Conservation (phyloP, 2,113 vertebrate genomes). For the Rhinopomastus cyanomelas region DNA sequence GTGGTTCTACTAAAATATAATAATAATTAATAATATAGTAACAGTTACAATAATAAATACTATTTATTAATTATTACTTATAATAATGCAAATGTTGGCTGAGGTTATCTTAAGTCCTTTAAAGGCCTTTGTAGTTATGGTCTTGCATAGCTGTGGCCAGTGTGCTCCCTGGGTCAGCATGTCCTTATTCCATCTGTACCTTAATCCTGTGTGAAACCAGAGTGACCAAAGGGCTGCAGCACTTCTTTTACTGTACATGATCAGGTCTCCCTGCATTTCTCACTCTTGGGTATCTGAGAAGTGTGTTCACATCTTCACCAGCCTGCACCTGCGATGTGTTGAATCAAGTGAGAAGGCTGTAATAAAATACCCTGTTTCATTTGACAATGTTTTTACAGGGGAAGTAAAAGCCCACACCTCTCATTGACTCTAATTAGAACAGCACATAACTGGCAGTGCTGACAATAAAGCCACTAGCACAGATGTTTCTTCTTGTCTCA, state of each 20-base stretch:
- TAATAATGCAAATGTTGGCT: neutral
- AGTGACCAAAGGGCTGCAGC: neutral
- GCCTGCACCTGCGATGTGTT: neutral
- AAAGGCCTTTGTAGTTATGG: neutral
- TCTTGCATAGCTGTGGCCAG: neutral
- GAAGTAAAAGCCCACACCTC: slow-evolving; percentile 6
- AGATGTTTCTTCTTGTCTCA: slow-evolving; percentile 9
- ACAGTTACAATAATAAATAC: too few species aligned
- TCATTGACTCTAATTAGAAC: slow-evolving; percentile 31
- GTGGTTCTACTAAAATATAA: too few species aligned
- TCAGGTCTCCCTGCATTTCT: neutral
- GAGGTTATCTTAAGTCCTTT: neutral
- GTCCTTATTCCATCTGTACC: neutral
- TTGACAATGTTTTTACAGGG: neutral
- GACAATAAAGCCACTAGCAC: neutral
- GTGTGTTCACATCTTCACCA: neutral
- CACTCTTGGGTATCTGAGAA: neutral
- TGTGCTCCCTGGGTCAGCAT: neutral
- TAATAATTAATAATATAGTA: too few species aligned
- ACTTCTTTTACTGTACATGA: neutral
- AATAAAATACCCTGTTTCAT: neutral
- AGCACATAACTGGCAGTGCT: neutral
- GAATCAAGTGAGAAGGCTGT: neutral
- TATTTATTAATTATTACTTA: neutral
- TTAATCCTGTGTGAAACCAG: neutral